Evolutionary conservation across 1,140 invertebrate genomes (phyloP).

Genomic region (Nasonia giraulti): DNA sequence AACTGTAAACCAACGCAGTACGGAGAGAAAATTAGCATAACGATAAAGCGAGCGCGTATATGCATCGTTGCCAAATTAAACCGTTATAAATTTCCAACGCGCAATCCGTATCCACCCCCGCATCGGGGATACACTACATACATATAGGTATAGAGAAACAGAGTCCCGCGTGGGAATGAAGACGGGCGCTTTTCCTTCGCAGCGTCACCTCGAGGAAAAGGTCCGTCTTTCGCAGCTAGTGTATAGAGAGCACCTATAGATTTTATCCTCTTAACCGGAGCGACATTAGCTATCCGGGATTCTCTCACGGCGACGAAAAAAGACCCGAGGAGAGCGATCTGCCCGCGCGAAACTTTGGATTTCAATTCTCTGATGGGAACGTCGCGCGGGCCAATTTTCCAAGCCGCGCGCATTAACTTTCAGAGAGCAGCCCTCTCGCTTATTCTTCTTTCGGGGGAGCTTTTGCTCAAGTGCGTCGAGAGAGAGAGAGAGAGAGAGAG

Average conservation of each 20-base stretch:
- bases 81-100: background rate
- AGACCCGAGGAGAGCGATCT: background rate
- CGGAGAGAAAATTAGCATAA: no score
- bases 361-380: constrained; percentile 42
- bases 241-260: constrained; percentile 32
- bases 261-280: constrained; percentile 58
- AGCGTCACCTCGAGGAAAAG: background rate
- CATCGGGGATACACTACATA: background rate
- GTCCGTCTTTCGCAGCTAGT: background rate
- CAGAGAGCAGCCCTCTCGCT: constrained; percentile 2
- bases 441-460: constrained; percentile 1
- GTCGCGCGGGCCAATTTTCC: constrained; percentile 20
- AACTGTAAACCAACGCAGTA: no score
- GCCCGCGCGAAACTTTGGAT: constrained; percentile 33
- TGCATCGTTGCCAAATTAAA: background rate
- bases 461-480: background rate
- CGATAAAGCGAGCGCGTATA: no score
- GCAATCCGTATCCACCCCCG: background rate
- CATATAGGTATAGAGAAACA: background rate
- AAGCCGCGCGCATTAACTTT: constrained; percentile 38
- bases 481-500: no score
- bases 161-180: constrained; percentile 64
- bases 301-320: constrained; percentile 54
- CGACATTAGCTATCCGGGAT: constrained; percentile 46
- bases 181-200: constrained; percentile 32